phyloP scores from a whole-genome alignment of 2,113 vertebrate species.

The Xiphophorus couchianus region DNA sequence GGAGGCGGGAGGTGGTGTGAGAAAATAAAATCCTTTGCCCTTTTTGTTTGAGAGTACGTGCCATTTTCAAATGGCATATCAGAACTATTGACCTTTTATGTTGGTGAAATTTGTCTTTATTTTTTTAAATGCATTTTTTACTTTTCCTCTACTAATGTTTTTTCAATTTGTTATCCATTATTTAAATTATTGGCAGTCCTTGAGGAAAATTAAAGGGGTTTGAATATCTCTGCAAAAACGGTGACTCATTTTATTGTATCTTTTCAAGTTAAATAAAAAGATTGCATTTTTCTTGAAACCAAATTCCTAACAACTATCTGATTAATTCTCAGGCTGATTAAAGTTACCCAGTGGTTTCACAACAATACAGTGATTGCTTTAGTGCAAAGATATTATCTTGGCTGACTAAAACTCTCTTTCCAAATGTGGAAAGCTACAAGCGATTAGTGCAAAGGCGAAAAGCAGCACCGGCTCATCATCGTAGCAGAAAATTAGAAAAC shows the following conservation, averaged over 20 bases:
- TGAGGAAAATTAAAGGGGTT: neutral
- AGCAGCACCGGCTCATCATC: neutral
- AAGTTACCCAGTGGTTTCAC: neutral
- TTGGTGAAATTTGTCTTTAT: neutral
- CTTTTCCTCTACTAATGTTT: neutral
- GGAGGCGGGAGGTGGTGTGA: neutral
- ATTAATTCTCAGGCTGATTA: neutral
- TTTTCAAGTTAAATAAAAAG: neutral
- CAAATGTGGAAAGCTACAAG: neutral
- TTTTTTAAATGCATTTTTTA: neutral
- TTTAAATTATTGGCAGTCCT: neutral
- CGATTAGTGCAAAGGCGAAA: neutral
- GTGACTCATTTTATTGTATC: neutral
- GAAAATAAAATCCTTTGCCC: slow-evolving; percentile 16
- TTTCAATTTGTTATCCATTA: neutral
- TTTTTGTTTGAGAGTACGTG: slow-evolving; percentile 42
- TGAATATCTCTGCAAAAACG: neutral
- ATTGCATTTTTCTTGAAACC: neutral
- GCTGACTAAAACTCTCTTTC: neutral
- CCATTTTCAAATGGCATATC: slow-evolving; percentile 58
- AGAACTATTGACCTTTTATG: slow-evolving; percentile 24
- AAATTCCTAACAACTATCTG: neutral
- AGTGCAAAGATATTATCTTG: neutral
- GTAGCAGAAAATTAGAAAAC: neutral
- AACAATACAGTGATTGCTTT: neutral